Base-by-base conservation (phyloP, 2,888 invertebrate species). In the Pammene fasciana region DNA sequence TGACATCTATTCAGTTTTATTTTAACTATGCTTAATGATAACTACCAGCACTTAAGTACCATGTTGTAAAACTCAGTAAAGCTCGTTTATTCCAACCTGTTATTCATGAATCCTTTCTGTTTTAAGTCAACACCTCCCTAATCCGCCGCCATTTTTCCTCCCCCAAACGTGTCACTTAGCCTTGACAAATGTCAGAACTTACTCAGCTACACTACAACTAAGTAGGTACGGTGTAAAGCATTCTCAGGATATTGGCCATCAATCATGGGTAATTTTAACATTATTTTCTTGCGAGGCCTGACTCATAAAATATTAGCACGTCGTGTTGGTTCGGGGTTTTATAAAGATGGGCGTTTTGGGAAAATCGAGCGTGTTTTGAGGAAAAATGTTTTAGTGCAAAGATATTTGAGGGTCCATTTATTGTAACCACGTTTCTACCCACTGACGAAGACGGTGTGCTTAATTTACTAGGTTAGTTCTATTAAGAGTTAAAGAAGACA, bases 231-330 rank as follows among this genome's bases (percentile, higher is more conserved):
- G 68, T 62, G 68, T 62, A 62, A 62, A 55, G 68, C 52, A 57
- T 68, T 56, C 62, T 56, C 56, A 57, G 64, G 57, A 68, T 68
- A 68, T 68, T 64, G 68, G 57, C 36, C 68, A 68, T 68, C 68
- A 64, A 68, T 68, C 68, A 68, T 64, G 46, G 43, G n/a, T 18
- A 52, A 64, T 57, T 68, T 68, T 57, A 68, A 56, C 64, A 56
- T 68, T 68, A 62, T 68, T 68, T 64, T 57, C 43, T 52, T 48
- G 10, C 43, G 43, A 43, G 34, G 16, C 16, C 57, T 68, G 26
- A 61, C 26, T 61, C n/a, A n/a, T n/a, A 34, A 62, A 56, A 43
- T 50, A 46, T 62, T 56, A 43, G 56, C 43, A 48, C 26, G 54
- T n/a, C 56, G 48, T 18, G 56, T 18, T 10, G 56, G 14, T 45